A percentile compares a stretch with the other conserved stretches of the same genome.
phyloP scores from a whole-genome alignment of 2,113 vertebrate genomes.

The Ochotona princeps region DNA sequence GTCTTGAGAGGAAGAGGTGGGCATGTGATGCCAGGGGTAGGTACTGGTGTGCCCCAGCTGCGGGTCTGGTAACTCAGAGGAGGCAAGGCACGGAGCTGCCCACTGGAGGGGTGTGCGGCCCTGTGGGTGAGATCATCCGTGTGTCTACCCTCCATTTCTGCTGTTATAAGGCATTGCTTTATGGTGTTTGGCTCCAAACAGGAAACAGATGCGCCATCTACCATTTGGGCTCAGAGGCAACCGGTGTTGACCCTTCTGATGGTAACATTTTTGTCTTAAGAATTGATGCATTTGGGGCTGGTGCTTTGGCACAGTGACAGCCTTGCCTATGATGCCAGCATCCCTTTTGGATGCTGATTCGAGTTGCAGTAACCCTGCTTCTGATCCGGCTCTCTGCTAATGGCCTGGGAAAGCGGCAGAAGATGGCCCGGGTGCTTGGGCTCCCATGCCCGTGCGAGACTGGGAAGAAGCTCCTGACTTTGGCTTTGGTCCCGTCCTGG shows the following conservation, averaged over 20 bases:
- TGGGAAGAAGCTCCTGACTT: no score
- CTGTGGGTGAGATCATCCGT: neutral
- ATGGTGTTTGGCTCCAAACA: neutral
- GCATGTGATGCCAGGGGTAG: neutral
- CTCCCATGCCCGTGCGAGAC: no score
- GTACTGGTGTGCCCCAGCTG: neutral
- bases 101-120: neutral
- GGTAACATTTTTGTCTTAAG: neutral
- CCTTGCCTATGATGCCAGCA: no score
- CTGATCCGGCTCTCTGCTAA: no score
- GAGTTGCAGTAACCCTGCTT: no score
- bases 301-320: no score
- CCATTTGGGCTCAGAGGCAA: no score
- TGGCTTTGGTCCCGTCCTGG: no score
- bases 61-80: neutral
- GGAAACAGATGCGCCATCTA: neutral
- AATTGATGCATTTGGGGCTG: no score
- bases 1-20: neutral
- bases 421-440: no score
- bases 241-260: neutral
- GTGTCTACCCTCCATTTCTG: neutral
- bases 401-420: no score
- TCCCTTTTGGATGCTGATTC: no score
- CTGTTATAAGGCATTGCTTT: neutral
- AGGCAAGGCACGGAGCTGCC: neutral